Evolutionary conservation across 2,113 vertebrate genomes (phyloP).

Genomic region (Catharus minimus): DNA sequence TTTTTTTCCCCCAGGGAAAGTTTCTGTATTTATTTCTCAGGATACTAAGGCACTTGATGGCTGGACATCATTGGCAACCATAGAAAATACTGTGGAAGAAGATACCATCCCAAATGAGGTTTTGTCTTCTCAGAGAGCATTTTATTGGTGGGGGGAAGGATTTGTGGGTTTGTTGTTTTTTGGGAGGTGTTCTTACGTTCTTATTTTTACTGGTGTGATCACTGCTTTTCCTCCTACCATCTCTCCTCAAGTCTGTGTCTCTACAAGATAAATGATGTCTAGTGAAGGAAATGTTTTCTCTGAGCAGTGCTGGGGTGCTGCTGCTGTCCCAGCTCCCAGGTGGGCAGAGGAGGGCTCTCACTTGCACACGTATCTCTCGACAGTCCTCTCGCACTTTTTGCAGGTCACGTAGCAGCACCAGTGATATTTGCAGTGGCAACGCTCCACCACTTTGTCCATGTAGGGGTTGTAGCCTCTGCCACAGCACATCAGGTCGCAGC

Average conservation of each 20-base stretch:
- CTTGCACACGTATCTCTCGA: conserved; percentile 97
- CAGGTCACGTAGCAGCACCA: conserved; percentile 99
- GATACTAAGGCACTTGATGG: not conserved
- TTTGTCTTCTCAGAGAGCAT: not conserved
- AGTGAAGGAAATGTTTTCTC: not conserved
- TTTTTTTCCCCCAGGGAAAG: not conserved
- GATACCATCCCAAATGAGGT: not conserved
- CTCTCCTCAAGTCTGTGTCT: not conserved
- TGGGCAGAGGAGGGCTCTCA: conserved; percentile 64
- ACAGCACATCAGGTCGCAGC: conserved; percentile 98
- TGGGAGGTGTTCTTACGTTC: not conserved
- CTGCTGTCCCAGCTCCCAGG: not conserved
- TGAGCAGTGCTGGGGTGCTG: conserved; percentile 74
- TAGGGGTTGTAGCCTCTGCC: conserved; percentile 98
- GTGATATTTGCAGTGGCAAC: conserved; percentile 98
- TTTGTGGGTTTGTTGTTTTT: not conserved
- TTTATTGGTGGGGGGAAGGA: not conserved
- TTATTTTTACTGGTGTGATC: not conserved
- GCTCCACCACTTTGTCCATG: conserved; percentile 92
- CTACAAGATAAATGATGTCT: not conserved
- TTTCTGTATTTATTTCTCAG: not conserved
- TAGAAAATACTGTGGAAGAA: not conserved
- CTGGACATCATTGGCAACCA: not conserved
- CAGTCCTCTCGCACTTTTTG: conserved; percentile 91
- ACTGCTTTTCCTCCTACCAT: not conserved